A percentile compares a stretch with the other conserved stretches of the same genome.
These are phyloP conservation scores for Heliconius eleuchia DNA, from an alignment of 1,140 invertebrate genomes.

Conservation along the genomic window DNA sequence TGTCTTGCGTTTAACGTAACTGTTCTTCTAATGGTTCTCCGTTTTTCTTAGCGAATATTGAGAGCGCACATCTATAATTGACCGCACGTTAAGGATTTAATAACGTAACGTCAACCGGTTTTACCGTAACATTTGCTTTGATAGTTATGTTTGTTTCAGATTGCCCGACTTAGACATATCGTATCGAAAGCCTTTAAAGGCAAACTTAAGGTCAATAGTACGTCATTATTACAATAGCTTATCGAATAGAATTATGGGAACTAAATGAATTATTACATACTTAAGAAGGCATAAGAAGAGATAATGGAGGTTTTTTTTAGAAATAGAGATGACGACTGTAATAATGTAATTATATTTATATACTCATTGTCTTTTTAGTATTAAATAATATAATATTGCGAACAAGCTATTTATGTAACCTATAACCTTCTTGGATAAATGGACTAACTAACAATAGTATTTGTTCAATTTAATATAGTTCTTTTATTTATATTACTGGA, in stretches of 20 bases:
- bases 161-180: slow-evolving; percentile 41
- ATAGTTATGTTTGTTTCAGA: slow-evolving; percentile 44
- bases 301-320: not conserved
- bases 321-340: not conserved
- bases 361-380: too few species aligned
- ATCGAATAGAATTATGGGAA: not conserved
- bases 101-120: slow-evolving; percentile 50
- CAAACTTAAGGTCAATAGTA: slow-evolving; percentile 7
- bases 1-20: slow-evolving; percentile 69
- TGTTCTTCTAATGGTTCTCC: slow-evolving; percentile 68
- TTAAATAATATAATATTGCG: too few species aligned
- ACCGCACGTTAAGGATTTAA: slow-evolving; percentile 56
- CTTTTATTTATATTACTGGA: too few species aligned
- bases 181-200: slow-evolving; percentile 30
- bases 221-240: slow-evolving; percentile 11
- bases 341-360: too few species aligned
- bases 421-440: too few species aligned
- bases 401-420: too few species aligned
- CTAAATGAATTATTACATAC: not conserved
- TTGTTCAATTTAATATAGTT: too few species aligned
- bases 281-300: not conserved
- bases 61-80: slow-evolving; percentile 67
- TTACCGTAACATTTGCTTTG: slow-evolving; percentile 51
- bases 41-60: slow-evolving; percentile 60
- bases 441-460: too few species aligned